A percentile compares a stretch with the other conserved stretches of the same genome.
phyloP scores from a whole-genome alignment of 1,140 invertebrate genomes.

The Sycophaga agraensis region DNA sequence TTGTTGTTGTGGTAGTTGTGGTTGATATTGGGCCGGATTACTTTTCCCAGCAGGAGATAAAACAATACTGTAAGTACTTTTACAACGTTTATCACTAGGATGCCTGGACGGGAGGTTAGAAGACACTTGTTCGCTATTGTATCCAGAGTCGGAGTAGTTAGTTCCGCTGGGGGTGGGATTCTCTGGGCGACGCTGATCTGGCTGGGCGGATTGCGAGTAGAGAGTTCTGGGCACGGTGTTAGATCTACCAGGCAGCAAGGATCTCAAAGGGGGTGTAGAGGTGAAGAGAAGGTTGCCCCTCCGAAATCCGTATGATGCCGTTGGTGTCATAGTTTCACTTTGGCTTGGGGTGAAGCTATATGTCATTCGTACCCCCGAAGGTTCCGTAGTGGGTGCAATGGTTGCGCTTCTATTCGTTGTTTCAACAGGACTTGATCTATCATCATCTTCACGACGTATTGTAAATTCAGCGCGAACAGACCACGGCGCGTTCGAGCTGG shows the following conservation, averaged over 20 bases:
- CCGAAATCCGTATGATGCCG: conserved; percentile 50
- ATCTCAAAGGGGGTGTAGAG: conserved; percentile 51
- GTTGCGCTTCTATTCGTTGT: conserved; percentile 35
- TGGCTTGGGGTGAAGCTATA: conserved; percentile 54
- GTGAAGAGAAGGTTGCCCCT: conserved; percentile 62
- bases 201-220: background rate
- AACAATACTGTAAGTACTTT: conserved; percentile 70
- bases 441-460: conserved; percentile 49
- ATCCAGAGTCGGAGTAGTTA: conserved; percentile 54
- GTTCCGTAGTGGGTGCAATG: conserved; percentile 37
- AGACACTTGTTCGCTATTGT: conserved; percentile 55
- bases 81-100: conserved; percentile 58
- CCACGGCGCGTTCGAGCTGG: conserved; percentile 56
- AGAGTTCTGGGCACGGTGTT: conserved; percentile 38
- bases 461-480: conserved; percentile 65
- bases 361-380: conserved; percentile 56
- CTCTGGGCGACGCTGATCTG: background rate
- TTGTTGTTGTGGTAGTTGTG: conserved; percentile 26
- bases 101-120: conserved; percentile 43
- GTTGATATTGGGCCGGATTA: background rate
- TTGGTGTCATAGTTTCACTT: conserved; percentile 3
- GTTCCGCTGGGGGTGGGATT: conserved; percentile 24
- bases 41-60: conserved; percentile 45
- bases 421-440: conserved; percentile 23
- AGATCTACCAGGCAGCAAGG: conserved; percentile 18